Evolutionary conservation across 2,113 vertebrate species (phyloP).

Genomic region (Hepsetus odoe): DNA sequence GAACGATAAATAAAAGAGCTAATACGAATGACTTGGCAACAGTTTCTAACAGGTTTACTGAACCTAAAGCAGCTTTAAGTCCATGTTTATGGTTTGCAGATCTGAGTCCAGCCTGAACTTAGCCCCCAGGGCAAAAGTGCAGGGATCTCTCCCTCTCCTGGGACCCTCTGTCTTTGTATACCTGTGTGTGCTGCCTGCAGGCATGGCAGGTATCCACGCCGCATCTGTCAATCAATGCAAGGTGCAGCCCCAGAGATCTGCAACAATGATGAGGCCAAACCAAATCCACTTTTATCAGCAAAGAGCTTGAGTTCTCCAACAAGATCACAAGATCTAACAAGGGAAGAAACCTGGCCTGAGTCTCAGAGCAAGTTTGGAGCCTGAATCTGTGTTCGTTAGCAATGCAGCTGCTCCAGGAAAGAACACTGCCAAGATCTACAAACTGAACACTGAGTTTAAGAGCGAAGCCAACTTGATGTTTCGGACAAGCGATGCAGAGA

Average conservation of each 20-base stretch:
- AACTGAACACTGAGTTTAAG: constrained; percentile 8
- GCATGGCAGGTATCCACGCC: background rate
- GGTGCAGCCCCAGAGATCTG: background rate
- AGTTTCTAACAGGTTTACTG: background rate
- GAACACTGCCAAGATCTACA: constrained; percentile 32
- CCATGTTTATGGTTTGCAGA: background rate
- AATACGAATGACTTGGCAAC: background rate
- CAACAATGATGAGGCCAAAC: background rate
- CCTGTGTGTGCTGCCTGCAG: background rate
- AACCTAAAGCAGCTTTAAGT: background rate
- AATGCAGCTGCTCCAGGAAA: constrained; percentile 10
- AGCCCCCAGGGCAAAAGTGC: background rate
- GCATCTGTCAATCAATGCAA: constrained; percentile 1
- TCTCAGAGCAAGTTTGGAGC: background rate
- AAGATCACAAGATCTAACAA: background rate
- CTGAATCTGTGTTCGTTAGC: constrained; percentile 16
- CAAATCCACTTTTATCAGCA: background rate
- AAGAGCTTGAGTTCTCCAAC: background rate
- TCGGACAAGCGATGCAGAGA: background rate
- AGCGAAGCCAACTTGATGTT: background rate
- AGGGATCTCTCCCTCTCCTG: constrained; percentile 7
- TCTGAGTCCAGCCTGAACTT: background rate
- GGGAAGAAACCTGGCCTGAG: background rate
- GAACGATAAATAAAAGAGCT: background rate
- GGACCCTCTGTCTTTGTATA: background rate